Evolutionary conservation across 2,797 vertebrate genomes (phyloP), one percentile per base, ranked within the genome.

Genomic region (Rhinophrynus dorsalis): DNA sequence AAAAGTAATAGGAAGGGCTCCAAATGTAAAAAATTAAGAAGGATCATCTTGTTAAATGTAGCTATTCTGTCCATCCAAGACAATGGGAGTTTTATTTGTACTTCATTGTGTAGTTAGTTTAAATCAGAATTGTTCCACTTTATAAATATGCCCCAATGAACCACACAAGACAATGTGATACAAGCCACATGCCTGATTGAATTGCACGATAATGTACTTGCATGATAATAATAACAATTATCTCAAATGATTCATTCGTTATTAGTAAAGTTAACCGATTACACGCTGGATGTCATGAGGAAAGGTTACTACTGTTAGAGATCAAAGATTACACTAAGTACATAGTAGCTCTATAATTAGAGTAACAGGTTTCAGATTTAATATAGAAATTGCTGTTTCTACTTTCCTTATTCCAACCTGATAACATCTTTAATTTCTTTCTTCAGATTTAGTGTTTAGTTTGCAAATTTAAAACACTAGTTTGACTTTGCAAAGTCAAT

Each of bases 351-450:
- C 32, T 27, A 35, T 57, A 67, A 67, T 67, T 48, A 67, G 12
- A 40, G 55, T 11, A 56, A 56, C 54, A 29, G 24, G 38, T 35
- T 48, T 18, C 40, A 57, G 30, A 48, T 48, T 47, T 33, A 48
- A 57, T 57, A 35, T 5, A 8, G 12, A 35, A 45, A 27, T 24
- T n/a, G 27, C 50, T 47, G 52, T 47, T n/a, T 21, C 32, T 15
- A 40, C 42, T 57, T 45, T 57, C 8, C 42, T 11, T 47, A 27
- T 57, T 57, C 29, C 17, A 23, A 37, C 10, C 18, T 10, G 64
- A 57, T 67, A 67, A 24, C 8, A 57, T 57, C 64, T 67, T 18
- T 37, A 37, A 67, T 47, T 44, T 60, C 33, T 60, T 60, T 60
- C 57, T 3, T 44, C 9, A 60, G 21, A 60, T 24, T 27, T 29